A percentile compares a stretch with the other conserved stretches of the same genome.
phyloP scores from a whole-genome alignment of 2,797 vertebrate genomes.

The Peromyscus attwateri region DNA sequence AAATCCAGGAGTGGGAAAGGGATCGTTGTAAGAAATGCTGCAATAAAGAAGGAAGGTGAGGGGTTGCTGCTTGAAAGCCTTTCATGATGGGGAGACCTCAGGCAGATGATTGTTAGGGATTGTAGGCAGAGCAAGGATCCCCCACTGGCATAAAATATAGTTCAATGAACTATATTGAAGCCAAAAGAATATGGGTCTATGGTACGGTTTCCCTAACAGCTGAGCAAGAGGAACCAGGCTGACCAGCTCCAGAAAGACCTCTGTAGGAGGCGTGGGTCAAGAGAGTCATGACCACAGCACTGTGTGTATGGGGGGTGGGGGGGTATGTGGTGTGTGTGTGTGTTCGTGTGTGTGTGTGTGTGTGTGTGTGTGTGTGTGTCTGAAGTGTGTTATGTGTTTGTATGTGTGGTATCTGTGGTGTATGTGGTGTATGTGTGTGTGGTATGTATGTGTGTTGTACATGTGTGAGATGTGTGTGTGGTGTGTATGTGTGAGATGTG shows the following conservation, averaged over 20 bases:
- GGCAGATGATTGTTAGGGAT: neutral
- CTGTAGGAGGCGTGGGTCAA: neutral
- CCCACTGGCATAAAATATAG: neutral
- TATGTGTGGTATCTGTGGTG: neutral
- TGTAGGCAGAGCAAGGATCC: neutral
- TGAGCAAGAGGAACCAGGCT: neutral
- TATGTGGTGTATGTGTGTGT: neutral
- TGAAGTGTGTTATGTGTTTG: neutral
- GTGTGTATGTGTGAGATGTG: neutral
- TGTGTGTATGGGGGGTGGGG: neutral
- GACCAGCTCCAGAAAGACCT: neutral
- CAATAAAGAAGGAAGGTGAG: neutral
- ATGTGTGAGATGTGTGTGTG: neutral
- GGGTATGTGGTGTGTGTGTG: neutral
- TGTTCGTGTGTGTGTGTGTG: neutral
- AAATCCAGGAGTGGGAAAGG: neutral
- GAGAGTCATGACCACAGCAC: neutral
- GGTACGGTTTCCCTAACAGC: neutral
- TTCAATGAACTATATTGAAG: slow-evolving; percentile 9
- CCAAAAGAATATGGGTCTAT: neutral
- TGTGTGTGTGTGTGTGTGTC: neutral
- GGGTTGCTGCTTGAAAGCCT: neutral
- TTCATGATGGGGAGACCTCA: neutral
- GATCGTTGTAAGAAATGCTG: neutral
- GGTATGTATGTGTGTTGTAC: neutral